Conservation (phyloP, 2,797 vertebrate genomes). For the Pipistrellus pipistrellus region DNA sequence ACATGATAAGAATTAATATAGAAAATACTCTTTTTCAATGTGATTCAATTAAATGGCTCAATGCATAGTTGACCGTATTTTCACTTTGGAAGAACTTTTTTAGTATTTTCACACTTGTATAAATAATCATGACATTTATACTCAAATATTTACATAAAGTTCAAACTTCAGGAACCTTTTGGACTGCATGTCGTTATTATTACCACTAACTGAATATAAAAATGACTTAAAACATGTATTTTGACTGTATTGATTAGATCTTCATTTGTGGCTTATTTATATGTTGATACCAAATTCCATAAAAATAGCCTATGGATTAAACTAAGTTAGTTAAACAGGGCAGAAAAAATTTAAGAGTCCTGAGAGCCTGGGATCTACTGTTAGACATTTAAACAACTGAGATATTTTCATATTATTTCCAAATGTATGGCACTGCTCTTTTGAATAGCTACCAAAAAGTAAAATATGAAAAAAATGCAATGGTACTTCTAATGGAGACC, state of each 20-base stretch:
- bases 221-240: slow-evolving; percentile 4
- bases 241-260: not conserved
- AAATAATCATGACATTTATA: not conserved
- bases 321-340: not conserved
- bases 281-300: not conserved
- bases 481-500: not conserved
- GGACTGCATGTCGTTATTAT: not conserved
- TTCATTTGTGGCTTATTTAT: not conserved
- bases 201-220: slow-evolving; percentile 4
- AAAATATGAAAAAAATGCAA: not conserved
- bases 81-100: not conserved
- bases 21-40: not conserved
- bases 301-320: not conserved
- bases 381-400: slow-evolving; percentile 1
- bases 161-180: not conserved
- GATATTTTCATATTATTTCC: slow-evolving; percentile 10
- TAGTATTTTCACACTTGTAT: not conserved
- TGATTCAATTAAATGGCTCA: not conserved
- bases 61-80: not conserved
- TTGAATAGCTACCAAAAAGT: not conserved
- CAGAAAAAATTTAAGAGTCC: not conserved
- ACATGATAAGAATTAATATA: not conserved
- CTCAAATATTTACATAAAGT: not conserved
- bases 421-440: not conserved
- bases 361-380: not conserved